Conservation (phyloP, 1,140 invertebrate species). For the Tribolium castaneum region DNA sequence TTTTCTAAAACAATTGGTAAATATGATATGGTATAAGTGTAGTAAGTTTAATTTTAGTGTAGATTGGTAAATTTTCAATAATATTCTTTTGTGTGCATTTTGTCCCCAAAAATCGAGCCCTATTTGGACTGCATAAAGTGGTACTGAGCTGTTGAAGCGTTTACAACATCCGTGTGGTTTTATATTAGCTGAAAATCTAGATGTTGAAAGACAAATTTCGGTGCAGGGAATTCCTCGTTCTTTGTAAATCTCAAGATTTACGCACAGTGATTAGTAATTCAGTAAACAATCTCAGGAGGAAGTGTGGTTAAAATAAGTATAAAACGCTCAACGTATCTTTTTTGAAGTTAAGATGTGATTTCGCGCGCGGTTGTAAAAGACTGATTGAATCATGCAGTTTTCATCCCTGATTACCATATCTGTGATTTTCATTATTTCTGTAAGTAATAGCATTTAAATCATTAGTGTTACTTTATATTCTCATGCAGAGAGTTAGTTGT, state of each 20-base stretch:
- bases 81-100: no score
- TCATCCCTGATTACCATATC: background rate
- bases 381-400: background rate
- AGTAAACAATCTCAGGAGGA: slow-evolving; percentile 4
- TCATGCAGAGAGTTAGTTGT: background rate
- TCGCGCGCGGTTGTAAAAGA: background rate
- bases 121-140: no score
- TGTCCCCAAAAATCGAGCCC: no score
- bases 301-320: slow-evolving; percentile 19
- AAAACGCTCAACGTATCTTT: background rate
- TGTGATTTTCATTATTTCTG: background rate
- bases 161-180: background rate
- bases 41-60: no score
- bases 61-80: no score
- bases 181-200: background rate
- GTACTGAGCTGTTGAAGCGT: no score
- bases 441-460: background rate
- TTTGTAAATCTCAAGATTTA: background rate
- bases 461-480: background rate
- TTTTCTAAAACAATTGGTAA: no score
- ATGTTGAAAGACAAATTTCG: background rate
- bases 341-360: background rate
- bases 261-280: background rate
- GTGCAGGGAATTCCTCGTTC: background rate
- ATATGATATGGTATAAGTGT: no score